Evolutionary conservation across 2,113 vertebrate species (phyloP).

Genomic region (Ageneiosus marmoratus): DNA sequence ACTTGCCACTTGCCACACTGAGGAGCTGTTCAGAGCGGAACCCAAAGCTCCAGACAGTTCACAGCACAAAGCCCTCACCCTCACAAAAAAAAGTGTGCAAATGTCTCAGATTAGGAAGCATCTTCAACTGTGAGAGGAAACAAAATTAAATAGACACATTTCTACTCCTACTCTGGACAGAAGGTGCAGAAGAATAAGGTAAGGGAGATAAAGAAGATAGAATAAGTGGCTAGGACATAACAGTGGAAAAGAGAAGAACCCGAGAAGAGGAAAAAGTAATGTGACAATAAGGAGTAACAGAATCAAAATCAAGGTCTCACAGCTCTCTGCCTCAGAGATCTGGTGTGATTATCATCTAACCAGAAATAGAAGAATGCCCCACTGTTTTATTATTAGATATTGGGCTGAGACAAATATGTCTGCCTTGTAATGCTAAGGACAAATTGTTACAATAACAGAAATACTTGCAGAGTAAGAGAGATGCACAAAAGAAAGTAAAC

Average conservation of each 20-base stretch:
- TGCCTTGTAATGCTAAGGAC: constrained; percentile 29
- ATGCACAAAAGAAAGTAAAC: neutral
- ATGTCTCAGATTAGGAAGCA: constrained; percentile 44
- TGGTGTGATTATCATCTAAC: neutral
- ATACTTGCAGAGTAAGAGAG: neutral
- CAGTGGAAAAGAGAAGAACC: neutral
- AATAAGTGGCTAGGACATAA: constrained; percentile 35
- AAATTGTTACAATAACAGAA: constrained; percentile 18
- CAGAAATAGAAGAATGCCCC: constrained; percentile 1
- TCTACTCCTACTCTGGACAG: constrained; percentile 5
- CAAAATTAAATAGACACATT: constrained; percentile 48
- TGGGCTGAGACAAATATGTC: constrained; percentile 1
- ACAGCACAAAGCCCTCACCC: constrained; percentile 27
- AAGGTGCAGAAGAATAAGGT: too few species aligned
- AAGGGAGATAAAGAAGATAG: constrained; percentile 25
- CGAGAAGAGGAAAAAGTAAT: neutral
- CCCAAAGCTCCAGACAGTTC: constrained; percentile 30
- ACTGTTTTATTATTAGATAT: constrained; percentile 8
- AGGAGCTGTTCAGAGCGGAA: constrained; percentile 33
- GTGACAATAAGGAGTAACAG: neutral
- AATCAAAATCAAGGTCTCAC: neutral
- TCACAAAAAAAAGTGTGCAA: constrained; percentile 20
- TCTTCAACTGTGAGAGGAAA: constrained; percentile 25
- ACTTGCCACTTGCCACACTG: constrained; percentile 31
- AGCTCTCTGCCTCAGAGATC: neutral